Percentiles rank a stretch among this genome's conserved stretches.
These are phyloP conservation scores for Calameuta idolon DNA, from an alignment of 2,888 invertebrate genomes.

Conservation along the genomic window DNA sequence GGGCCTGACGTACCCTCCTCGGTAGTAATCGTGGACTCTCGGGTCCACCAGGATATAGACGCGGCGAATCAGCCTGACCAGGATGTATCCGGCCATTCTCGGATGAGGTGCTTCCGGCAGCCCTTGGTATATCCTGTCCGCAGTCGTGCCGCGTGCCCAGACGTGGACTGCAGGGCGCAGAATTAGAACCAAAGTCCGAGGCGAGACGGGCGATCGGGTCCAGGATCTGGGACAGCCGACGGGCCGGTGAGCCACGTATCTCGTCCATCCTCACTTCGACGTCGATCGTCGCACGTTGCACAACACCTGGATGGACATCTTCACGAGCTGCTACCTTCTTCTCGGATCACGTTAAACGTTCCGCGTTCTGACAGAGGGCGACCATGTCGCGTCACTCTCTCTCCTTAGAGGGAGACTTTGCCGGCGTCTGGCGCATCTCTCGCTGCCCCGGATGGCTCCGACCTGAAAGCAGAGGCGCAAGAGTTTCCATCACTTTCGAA, in stretches of 20 bases:
- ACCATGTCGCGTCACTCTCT: conserved; percentile 1
- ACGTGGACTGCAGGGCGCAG: conserved; percentile 67
- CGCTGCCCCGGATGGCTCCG: not conserved
- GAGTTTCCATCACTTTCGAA: not conserved
- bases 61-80: conserved; percentile 21
- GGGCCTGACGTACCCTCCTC: conserved; percentile 67
- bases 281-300: not conserved
- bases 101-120: not conserved
- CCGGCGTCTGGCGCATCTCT: conserved; percentile 8
- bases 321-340: not conserved
- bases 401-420: conserved; percentile 10
- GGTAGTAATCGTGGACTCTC: conserved; percentile 80
- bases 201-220: conserved; percentile 83
- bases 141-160: conserved; percentile 48
- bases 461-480: conserved; percentile 2
- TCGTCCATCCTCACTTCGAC: conserved; percentile 55
- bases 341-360: not conserved
- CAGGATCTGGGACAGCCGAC: conserved; percentile 84
- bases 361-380: conserved; percentile 3
- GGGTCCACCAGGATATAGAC: conserved; percentile 68
- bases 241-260: conserved; percentile 70
- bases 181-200: conserved; percentile 69
- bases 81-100: conserved; percentile 1
- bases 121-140: not conserved
- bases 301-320: not conserved